Evolutionary conservation across 2,113 vertebrate genomes (phyloP).

Genomic region (Perccottus glenii): DNA sequence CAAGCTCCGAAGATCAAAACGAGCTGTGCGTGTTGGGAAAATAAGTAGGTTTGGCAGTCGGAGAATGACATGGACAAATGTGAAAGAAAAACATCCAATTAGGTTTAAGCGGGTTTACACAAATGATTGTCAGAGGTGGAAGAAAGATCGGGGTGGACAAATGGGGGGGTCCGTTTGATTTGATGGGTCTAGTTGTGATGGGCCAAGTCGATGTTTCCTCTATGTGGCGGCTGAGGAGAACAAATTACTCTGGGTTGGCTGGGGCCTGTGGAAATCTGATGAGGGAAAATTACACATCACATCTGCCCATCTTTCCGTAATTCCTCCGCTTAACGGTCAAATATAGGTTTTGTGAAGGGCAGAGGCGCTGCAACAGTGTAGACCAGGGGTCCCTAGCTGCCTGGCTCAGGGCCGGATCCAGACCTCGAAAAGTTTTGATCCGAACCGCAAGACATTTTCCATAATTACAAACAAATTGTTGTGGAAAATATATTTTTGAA

Average conservation of each 20-base stretch:
- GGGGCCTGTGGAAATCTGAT: slow-evolving; percentile 60
- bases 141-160: background rate
- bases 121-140: slow-evolving; percentile 55
- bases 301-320: slow-evolving; percentile 66
- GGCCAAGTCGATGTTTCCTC: slow-evolving; percentile 67
- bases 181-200: slow-evolving; percentile 52
- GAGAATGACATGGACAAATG: slow-evolving; percentile 56
- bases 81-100: slow-evolving; percentile 65
- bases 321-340: slow-evolving; percentile 26
- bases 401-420: no score
- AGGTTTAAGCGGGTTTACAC: slow-evolving; percentile 55
- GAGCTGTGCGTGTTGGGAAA: slow-evolving; percentile 18
- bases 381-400: no score
- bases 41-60: slow-evolving; percentile 29
- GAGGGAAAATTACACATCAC: slow-evolving; percentile 70
- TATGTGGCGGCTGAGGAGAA: slow-evolving; percentile 50
- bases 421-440: slow-evolving; percentile 1
- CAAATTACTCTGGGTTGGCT: slow-evolving; percentile 61
- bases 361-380: background rate
- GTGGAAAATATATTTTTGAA: no score
- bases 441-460: background rate
- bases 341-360: background rate
- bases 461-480: no score
- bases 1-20: slow-evolving; percentile 37
- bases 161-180: slow-evolving; percentile 29